These are phyloP conservation scores for Hydractinia echinata DNA, from an alignment of 30 jellyfish, hydroid and myxozoan species.

Conservation along the genomic window DNA sequence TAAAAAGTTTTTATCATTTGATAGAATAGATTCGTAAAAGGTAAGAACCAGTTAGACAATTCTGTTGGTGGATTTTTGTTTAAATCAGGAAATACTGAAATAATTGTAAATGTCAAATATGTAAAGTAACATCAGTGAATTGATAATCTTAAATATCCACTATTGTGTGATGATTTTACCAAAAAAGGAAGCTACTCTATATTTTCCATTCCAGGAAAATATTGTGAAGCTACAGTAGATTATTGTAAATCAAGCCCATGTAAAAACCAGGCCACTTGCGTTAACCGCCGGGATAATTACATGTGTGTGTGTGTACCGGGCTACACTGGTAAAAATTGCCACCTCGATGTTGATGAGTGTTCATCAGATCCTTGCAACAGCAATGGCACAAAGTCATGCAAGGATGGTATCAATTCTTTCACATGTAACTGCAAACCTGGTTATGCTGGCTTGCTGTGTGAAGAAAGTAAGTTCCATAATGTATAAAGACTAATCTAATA, in stretches of 20 bases:
- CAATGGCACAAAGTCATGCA: conserved; percentile 38
- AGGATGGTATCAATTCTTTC: conserved; percentile 64
- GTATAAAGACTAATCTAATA: no score
- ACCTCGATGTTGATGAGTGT: conserved; percentile 16
- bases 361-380: conserved; percentile 7
- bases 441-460: conserved; percentile 69
- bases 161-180: no score
- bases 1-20: background rate
- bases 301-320: conserved; percentile 73
- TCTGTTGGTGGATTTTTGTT: no score
- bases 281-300: conserved; percentile 56
- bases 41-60: no score
- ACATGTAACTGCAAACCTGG: conserved; percentile 75
- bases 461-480: conserved; percentile 37
- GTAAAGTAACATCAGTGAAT: no score
- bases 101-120: no score
- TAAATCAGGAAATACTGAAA: no score
- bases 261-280: conserved; percentile 63
- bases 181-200: no score
- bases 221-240: conserved; percentile 18
- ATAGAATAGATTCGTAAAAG: no score
- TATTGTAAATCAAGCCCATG: conserved; percentile 64
- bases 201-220: background rate
- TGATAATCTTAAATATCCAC: no score
- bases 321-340: conserved; percentile 62